phyloP scores from a whole-genome alignment of 2,888 invertebrate genomes.

The Volucella zonaria region DNA sequence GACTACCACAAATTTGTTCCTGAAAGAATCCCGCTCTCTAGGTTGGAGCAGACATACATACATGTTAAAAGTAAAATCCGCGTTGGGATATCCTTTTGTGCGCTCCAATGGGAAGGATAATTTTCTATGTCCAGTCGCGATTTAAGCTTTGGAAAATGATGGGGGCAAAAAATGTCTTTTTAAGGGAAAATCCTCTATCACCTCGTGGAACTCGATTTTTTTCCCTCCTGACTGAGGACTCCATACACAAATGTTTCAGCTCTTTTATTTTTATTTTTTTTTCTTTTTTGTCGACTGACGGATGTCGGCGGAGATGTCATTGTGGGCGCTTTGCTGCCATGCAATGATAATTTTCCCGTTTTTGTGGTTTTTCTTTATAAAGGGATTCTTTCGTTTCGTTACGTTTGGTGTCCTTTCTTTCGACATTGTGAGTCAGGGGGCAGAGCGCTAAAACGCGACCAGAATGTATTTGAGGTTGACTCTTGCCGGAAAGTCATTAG shows the following conservation, averaged over 20 bases:
- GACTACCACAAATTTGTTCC: no score
- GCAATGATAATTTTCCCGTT: constrained; percentile 48
- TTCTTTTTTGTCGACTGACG: constrained; percentile 26
- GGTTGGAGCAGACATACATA: no score
- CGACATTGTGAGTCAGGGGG: neutral
- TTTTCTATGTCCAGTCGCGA: constrained; percentile 30
- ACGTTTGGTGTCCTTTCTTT: neutral
- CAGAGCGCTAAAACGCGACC: constrained; percentile 46
- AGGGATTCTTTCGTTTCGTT: constrained; percentile 38
- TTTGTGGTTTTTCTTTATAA: constrained; percentile 42
- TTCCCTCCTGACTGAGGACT: constrained; percentile 27
- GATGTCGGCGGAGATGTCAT: neutral
- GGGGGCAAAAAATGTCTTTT: constrained; percentile 27
- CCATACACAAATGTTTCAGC: constrained; percentile 5
- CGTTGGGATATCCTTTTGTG: constrained; percentile 39
- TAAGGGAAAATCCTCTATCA: constrained; percentile 23
- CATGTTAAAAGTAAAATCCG: constrained; percentile 9
- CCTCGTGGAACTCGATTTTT: constrained; percentile 32
- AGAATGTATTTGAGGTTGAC: constrained; percentile 65
- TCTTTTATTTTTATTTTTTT: constrained; percentile 16
- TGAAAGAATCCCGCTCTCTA: neutral
- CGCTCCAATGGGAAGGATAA: neutral
- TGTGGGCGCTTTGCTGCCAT: constrained; percentile 27
- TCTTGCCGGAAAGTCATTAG: constrained; percentile 66
- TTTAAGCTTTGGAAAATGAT: constrained; percentile 22